A percentile compares a stretch with the other conserved stretches of the same genome.
phyloP scores from a whole-genome alignment of 1,140 invertebrate species.

The Apis cerana region DNA sequence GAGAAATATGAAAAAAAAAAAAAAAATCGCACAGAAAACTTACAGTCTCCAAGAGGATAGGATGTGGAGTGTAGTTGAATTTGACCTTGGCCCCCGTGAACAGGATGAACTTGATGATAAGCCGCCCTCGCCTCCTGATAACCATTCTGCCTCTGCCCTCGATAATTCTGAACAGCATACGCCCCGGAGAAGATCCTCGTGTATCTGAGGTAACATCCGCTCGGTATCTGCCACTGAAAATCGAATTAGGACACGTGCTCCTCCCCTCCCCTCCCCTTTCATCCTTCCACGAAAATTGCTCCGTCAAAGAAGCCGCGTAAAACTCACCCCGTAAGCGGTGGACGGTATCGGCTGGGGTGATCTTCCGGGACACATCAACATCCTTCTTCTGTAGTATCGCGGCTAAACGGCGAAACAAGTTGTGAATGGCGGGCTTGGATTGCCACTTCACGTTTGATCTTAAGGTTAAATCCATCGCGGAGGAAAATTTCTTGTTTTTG shows the following conservation, averaged over 20 bases:
- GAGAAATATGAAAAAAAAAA: no score
- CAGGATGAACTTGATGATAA: conserved; percentile 73
- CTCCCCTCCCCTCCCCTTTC: neutral
- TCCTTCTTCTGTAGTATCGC: conserved; percentile 71
- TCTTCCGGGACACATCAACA: conserved; percentile 77
- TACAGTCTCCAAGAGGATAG: conserved; percentile 72
- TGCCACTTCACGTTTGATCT: no score
- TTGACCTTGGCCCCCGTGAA: conserved; percentile 58
- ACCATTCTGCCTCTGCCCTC: conserved; percentile 61
- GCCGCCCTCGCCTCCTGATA: conserved; percentile 69
- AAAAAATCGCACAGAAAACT: conserved; percentile 60
- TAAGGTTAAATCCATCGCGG: neutral
- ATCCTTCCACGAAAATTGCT: neutral
- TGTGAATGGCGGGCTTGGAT: conserved; percentile 5
- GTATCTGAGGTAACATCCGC: conserved; percentile 76
- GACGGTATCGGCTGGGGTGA: conserved; percentile 71
- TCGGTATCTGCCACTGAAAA: conserved; percentile 76
- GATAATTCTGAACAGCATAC: conserved; percentile 69
- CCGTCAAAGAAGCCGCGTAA: neutral
- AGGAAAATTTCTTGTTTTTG: no score
- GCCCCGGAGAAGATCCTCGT: conserved; percentile 76
- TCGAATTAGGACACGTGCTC: conserved; percentile 42
- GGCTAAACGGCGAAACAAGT: conserved; percentile 65
- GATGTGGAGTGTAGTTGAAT: conserved; percentile 45
- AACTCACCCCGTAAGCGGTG: conserved; percentile 71